These are phyloP conservation scores for Trichopria drosophilae DNA, from an alignment of 2,888 invertebrate genomes.

Conservation along the genomic window DNA sequence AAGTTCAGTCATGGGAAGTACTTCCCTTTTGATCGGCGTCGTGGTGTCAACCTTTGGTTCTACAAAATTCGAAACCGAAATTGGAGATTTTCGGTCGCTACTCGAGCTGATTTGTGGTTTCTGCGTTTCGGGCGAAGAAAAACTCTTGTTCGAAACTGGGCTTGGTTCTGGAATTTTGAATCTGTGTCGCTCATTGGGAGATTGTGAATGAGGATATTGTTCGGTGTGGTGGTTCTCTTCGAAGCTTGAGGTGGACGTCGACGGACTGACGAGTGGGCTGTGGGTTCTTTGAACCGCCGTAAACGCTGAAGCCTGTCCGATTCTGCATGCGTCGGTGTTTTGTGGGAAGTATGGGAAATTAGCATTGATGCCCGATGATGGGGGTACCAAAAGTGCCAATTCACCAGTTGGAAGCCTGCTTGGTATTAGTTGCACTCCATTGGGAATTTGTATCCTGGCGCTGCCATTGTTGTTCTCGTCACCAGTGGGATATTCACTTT, in stretches of 20 bases:
- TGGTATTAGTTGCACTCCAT: conserved; percentile 68
- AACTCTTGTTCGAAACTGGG: conserved; percentile 44
- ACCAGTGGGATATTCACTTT: conserved; percentile 47
- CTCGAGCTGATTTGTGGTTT: conserved; percentile 54
- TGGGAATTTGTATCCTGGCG: conserved; percentile 64
- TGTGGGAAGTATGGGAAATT: conserved; percentile 60
- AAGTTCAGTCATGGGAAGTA: conserved; percentile 16
- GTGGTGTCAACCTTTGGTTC: conserved; percentile 41
- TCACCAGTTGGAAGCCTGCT: conserved; percentile 69
- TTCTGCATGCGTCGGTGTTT: conserved; percentile 43
- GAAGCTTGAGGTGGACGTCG: conserved; percentile 71
- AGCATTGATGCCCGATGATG: conserved; percentile 58
- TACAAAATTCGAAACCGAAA: conserved; percentile 34
- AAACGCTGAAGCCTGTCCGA: conserved; percentile 54
- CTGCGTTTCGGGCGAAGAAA: conserved; percentile 52
- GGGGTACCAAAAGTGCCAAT: conserved; percentile 68
- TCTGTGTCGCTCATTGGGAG: conserved; percentile 40
- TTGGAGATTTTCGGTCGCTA: conserved; percentile 49
- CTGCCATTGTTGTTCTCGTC: conserved; percentile 63
- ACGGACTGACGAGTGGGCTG: conserved; percentile 74
- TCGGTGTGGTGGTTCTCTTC: conserved; percentile 61
- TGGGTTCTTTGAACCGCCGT: conserved; percentile 58
- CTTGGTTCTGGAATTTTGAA: conserved; percentile 52
- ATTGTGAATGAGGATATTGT: conserved; percentile 43
- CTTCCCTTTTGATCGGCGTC: conserved; percentile 31